These are phyloP conservation scores for Brachyrhaphis roseni DNA, from an alignment of 2,797 vertebrate species.

Conservation along the genomic window DNA sequence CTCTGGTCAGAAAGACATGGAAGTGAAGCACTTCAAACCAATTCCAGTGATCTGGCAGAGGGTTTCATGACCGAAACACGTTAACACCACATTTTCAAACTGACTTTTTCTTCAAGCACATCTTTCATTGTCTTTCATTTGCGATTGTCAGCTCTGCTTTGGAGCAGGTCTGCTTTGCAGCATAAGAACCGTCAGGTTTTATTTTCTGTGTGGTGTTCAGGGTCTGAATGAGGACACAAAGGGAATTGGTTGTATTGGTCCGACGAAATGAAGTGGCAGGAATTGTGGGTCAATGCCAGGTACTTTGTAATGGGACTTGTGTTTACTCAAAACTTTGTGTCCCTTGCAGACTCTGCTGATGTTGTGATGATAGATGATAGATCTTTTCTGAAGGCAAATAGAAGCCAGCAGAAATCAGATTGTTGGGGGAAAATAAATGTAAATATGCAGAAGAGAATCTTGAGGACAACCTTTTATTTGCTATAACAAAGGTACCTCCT, in stretches of 20 bases:
- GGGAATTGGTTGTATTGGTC: constrained; percentile 9
- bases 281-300: constrained; percentile 29
- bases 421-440: neutral
- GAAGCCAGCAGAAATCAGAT: constrained; percentile 13
- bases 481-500: constrained; percentile 23
- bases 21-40: neutral
- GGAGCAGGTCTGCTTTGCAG: neutral
- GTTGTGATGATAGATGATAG: constrained; percentile 20
- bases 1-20: neutral
- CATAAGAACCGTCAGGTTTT: constrained; percentile 11
- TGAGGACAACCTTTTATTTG: constrained; percentile 32
- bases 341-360: constrained; percentile 13
- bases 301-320: constrained; percentile 33
- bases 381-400: constrained; percentile 16
- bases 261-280: constrained; percentile 17
- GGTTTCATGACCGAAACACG: neutral
- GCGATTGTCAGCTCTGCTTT: neutral
- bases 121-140: neutral
- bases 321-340: constrained; percentile 37
- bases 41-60: neutral
- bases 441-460: constrained; percentile 19
- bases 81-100: neutral
- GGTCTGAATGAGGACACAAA: constrained; percentile 8
- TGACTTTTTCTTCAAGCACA: neutral
- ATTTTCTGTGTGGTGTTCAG: constrained; percentile 4